phyloP scores from a whole-genome alignment of 2,888 invertebrate genomes.

The Athalia circularis region DNA sequence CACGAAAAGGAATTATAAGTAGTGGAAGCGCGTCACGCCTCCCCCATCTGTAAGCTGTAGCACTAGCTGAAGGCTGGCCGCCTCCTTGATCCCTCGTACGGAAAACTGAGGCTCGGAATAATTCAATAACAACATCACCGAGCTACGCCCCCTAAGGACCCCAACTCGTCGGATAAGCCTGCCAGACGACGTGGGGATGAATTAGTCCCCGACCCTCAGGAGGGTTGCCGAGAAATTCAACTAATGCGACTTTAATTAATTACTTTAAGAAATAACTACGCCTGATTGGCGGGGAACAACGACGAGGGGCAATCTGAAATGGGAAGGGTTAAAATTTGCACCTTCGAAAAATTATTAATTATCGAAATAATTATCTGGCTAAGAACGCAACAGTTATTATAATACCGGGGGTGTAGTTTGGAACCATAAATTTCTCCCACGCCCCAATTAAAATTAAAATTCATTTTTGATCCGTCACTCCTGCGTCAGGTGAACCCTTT shows the following conservation, averaged over 20 bases:
- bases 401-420: neutral
- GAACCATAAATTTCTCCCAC: neutral
- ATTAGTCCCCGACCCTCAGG: constrained; percentile 52
- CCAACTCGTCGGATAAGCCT: constrained; percentile 46
- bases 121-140: constrained; percentile 67
- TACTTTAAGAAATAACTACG: constrained; percentile 48
- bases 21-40: constrained; percentile 58
- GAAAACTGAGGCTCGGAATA: constrained; percentile 67
- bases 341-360: constrained; percentile 13
- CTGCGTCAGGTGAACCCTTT: too few species aligned
- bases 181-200: constrained; percentile 52
- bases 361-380: neutral
- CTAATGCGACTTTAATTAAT: constrained; percentile 65
- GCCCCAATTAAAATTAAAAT: neutral
- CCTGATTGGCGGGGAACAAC: constrained; percentile 24
- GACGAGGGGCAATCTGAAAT: constrained; percentile 28
- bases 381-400: neutral
- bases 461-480: too few species aligned
- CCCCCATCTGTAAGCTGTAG: constrained; percentile 60
- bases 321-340: neutral
- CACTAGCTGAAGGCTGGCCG: constrained; percentile 52
- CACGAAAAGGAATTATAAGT: constrained; percentile 45
- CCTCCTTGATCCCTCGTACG: constrained; percentile 61
- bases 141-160: constrained; percentile 53
- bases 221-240: constrained; percentile 43